Evolutionary conservation across 1,140 invertebrate genomes (phyloP).

Genomic region (Atta texana): DNA sequence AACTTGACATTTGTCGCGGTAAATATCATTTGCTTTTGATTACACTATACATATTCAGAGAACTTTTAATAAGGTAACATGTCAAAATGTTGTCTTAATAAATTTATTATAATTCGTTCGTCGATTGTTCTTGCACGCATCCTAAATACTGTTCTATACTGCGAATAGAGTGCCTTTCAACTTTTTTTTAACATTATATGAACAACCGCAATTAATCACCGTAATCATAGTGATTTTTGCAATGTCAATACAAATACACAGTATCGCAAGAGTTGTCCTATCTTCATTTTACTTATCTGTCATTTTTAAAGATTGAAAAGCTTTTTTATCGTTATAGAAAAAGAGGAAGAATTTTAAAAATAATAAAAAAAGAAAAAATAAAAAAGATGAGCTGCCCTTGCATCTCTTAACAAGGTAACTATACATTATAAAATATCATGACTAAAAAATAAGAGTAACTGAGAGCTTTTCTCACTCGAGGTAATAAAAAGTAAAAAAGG

Average conservation of each 20-base stretch:
- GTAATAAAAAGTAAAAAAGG: constrained; percentile 32
- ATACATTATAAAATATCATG: constrained; percentile 44
- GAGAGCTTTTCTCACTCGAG: constrained; percentile 39
- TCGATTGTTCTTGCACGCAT: constrained; percentile 3
- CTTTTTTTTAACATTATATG: constrained; percentile 1
- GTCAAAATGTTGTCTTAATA: constrained; percentile 24
- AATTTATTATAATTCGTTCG: constrained; percentile 2
- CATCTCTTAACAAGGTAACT: constrained; percentile 6
- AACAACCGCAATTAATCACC: constrained; percentile 18
- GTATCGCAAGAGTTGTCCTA: constrained; percentile 38
- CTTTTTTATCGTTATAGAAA: neutral
- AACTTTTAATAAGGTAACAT: constrained; percentile 68
- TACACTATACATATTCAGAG: constrained; percentile 75
- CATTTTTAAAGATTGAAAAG: constrained; percentile 7
- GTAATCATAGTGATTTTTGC: constrained; percentile 32
- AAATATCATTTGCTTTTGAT: constrained; percentile 58
- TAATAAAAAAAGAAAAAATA: neutral
- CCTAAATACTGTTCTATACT: constrained; percentile 8
- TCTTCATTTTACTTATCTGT: constrained; percentile 9
- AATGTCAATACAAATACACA: constrained; percentile 36
- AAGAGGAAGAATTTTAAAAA: constrained; percentile 5
- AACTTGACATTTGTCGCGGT: constrained; percentile 14
- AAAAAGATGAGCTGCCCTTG: constrained; percentile 24
- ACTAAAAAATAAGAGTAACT: constrained; percentile 30
- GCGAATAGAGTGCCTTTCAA: neutral